These are phyloP conservation scores for Smithornis capensis DNA, from an alignment of 2,113 vertebrate genomes.

Conservation along the genomic window DNA sequence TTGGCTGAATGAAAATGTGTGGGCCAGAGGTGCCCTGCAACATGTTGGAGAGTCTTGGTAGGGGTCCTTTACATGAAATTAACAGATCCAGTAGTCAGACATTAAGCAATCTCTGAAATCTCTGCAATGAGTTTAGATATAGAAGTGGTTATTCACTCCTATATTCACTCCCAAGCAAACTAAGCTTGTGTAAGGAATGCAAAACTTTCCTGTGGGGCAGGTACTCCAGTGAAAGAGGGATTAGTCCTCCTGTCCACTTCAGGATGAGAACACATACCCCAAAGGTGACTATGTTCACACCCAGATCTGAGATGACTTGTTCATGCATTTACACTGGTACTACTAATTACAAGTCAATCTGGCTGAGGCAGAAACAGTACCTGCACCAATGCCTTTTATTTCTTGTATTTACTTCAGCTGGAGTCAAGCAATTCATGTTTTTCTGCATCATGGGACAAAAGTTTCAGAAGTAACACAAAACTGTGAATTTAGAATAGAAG, in stretches of 20 bases:
- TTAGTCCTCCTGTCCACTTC: background rate
- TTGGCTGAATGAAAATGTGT: background rate
- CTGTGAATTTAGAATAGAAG: background rate
- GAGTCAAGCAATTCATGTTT: background rate
- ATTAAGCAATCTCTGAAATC: background rate
- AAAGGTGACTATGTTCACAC: background rate
- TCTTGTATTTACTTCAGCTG: background rate
- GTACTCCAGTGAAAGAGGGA: background rate
- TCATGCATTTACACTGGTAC: background rate
- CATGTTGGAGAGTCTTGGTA: fast-evolving
- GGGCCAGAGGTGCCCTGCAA: background rate
- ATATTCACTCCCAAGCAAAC: background rate
- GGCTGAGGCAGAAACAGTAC: background rate
- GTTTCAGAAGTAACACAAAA: background rate
- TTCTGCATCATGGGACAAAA: background rate
- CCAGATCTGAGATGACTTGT: background rate
- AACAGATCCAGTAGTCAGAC: background rate
- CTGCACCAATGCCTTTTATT: background rate
- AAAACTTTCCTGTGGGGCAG: background rate
- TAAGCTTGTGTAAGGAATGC: background rate
- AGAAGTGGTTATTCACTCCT: background rate
- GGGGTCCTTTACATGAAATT: background rate
- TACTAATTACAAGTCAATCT: background rate
- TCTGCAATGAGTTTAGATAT: background rate
- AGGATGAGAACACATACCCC: background rate